These are phyloP conservation scores for Odocoileus hemionus DNA, from an alignment of 2,113 vertebrate species.

Conservation along the genomic window DNA sequence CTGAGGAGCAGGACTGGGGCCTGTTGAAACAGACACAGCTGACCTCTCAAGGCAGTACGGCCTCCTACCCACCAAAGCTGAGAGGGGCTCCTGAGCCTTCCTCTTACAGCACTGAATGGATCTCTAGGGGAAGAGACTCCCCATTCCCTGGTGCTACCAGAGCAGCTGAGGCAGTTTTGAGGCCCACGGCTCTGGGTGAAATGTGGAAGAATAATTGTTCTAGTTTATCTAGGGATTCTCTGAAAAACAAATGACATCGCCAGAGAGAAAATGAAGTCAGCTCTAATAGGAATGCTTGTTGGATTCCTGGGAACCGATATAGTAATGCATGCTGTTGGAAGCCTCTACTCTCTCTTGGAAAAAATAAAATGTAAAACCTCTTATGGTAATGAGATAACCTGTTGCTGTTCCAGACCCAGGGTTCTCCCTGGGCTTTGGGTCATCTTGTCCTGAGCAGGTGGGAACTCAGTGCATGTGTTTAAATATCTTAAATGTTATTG, in stretches of 20 bases:
- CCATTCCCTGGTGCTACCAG: not conserved
- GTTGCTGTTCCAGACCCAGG: not conserved
- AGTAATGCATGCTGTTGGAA: not conserved
- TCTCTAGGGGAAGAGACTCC: not conserved
- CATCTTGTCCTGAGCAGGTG: not conserved
- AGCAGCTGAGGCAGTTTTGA: not conserved
- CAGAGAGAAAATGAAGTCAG: not conserved
- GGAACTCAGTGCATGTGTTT: not conserved
- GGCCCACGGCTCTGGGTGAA: not conserved
- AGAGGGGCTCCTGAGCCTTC: not conserved
- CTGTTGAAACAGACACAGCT: not conserved
- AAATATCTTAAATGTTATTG: not conserved
- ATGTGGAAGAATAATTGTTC: not conserved
- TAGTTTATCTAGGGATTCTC: not conserved
- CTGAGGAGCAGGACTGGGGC: not conserved
- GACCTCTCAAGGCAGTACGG: not conserved
- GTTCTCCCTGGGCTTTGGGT: not conserved
- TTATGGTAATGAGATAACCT: not conserved
- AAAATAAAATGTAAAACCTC: not conserved
- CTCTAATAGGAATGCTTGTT: not conserved
- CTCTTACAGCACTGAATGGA: not conserved
- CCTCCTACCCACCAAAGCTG: not conserved
- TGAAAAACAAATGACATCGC: not conserved
- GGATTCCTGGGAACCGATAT: not conserved
- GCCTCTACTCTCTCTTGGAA: not conserved